Percentiles rank a stretch among this genome's conserved stretches.
phyloP scores from a whole-genome alignment of 2,888 invertebrate genomes.

The Campoplex nolae region DNA sequence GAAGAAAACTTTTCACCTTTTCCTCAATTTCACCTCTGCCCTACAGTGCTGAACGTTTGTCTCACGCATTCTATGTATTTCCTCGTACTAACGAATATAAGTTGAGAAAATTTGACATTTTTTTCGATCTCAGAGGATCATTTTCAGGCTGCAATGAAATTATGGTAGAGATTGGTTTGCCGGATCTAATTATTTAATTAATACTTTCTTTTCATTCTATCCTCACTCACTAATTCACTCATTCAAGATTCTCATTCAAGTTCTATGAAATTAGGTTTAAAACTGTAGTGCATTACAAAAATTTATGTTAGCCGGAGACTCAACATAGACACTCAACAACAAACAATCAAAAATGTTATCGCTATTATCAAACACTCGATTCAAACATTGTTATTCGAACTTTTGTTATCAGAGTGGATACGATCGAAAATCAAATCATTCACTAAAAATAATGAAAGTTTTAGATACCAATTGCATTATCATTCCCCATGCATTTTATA shows the following conservation, averaged over 20 bases:
- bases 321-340: not conserved
- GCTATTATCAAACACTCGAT: not conserved
- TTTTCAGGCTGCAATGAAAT: not conserved
- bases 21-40: not conserved
- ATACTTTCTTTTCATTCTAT: not conserved
- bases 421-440: too few relatives aligned
- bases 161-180: too few relatives aligned
- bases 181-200: not conserved
- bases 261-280: not conserved
- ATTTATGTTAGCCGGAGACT: not conserved
- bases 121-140: not conserved
- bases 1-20: constrained; percentile 11
- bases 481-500: too few relatives aligned
- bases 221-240: not conserved
- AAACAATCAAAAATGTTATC: not conserved
- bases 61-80: not conserved
- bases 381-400: not conserved
- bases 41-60: not conserved
- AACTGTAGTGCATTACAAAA: not conserved
- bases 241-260: too few relatives aligned
- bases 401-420: not conserved
- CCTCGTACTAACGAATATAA: not conserved
- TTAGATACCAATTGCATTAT: too few relatives aligned
- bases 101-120: not conserved
- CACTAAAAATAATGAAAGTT: too few relatives aligned